Evolutionary conservation across 2,797 vertebrate species (phyloP).

Genomic region (Lophius americanus): DNA sequence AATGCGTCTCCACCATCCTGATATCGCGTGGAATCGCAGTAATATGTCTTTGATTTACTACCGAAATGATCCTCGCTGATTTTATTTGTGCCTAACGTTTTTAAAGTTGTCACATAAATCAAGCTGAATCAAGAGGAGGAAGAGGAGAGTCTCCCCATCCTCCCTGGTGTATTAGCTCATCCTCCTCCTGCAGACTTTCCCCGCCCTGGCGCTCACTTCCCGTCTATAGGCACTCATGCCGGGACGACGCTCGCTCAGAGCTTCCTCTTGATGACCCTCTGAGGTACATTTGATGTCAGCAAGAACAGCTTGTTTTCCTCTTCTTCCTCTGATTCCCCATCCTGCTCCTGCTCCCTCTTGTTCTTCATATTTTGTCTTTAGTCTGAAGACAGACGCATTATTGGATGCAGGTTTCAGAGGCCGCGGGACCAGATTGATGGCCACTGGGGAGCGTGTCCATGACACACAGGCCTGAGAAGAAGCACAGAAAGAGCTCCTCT

Average conservation of each 20-base stretch:
- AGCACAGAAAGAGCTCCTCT: slow-evolving; percentile 56
- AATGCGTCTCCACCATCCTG: slow-evolving; percentile 39
- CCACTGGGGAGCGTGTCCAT: slow-evolving; percentile 57
- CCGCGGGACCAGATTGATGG: slow-evolving; percentile 64
- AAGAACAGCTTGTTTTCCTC: slow-evolving; percentile 72
- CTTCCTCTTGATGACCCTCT: slow-evolving; percentile 79
- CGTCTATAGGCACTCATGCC: slow-evolving; percentile 64
- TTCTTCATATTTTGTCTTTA: slow-evolving; percentile 54
- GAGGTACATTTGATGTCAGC: slow-evolving; percentile 79
- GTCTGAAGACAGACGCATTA: slow-evolving; percentile 62
- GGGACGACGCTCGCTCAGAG: slow-evolving; percentile 60
- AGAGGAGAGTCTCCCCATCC: slow-evolving; percentile 57
- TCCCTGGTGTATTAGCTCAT: slow-evolving; percentile 72
- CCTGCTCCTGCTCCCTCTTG: slow-evolving; percentile 35
- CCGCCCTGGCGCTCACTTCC: slow-evolving; percentile 64
- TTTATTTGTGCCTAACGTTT: slow-evolving; percentile 74
- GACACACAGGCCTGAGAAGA: slow-evolving; percentile 61
- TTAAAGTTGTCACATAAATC: slow-evolving; percentile 76
- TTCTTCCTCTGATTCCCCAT: slow-evolving; percentile 53
- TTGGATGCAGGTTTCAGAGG: slow-evolving; percentile 66
- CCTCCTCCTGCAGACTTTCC: slow-evolving; percentile 55
- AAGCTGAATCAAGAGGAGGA: slow-evolving; percentile 62
- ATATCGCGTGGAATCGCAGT: slow-evolving; percentile 42
- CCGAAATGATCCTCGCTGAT: slow-evolving; percentile 60
- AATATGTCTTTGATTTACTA: slow-evolving; percentile 70